These are phyloP conservation scores for Thymallus thymallus DNA, from an alignment of 2,113 vertebrate genomes.

Conservation along the genomic window DNA sequence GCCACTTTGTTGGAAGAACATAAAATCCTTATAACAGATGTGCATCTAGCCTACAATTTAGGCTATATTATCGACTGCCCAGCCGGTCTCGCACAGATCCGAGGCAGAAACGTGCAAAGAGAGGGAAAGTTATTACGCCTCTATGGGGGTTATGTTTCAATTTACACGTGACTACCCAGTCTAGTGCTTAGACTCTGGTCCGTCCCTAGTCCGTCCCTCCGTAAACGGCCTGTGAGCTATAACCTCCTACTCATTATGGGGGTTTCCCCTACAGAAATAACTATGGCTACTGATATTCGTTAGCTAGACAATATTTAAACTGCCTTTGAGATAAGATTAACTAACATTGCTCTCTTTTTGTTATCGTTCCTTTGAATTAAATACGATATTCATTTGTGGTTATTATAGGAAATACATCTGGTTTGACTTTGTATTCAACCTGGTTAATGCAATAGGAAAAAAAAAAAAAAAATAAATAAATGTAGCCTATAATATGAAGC, in stretches of 20 bases:
- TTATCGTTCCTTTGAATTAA: too few relatives aligned
- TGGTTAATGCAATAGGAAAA: too few relatives aligned
- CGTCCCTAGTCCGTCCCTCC: constrained; percentile 32
- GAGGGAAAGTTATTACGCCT: constrained; percentile 44
- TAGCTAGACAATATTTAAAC: too few relatives aligned
- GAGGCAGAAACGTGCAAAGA: neutral
- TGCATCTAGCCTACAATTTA: neutral
- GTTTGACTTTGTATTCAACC: too few relatives aligned
- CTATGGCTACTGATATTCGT: neutral
- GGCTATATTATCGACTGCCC: neutral
- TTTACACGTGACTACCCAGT: constrained; percentile 35
- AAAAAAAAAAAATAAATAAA: too few relatives aligned
- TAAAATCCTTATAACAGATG: neutral
- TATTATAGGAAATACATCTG: too few relatives aligned
- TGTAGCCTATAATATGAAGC: too few relatives aligned
- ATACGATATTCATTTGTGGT: too few relatives aligned
- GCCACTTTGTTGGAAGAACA: neutral
- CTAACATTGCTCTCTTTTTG: too few relatives aligned
- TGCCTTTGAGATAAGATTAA: too few relatives aligned
- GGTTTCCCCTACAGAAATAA: neutral
- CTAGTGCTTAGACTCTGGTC: constrained; percentile 16
- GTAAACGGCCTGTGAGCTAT: constrained; percentile 15
- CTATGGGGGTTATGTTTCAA: constrained; percentile 46
- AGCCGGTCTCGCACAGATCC: constrained; percentile 2
- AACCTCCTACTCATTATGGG: neutral